Evolutionary conservation across 2,888 invertebrate genomes (phyloP), one percentile per base, ranked within the genome.

Genomic region (Stenchaetothrips biformis): DNA sequence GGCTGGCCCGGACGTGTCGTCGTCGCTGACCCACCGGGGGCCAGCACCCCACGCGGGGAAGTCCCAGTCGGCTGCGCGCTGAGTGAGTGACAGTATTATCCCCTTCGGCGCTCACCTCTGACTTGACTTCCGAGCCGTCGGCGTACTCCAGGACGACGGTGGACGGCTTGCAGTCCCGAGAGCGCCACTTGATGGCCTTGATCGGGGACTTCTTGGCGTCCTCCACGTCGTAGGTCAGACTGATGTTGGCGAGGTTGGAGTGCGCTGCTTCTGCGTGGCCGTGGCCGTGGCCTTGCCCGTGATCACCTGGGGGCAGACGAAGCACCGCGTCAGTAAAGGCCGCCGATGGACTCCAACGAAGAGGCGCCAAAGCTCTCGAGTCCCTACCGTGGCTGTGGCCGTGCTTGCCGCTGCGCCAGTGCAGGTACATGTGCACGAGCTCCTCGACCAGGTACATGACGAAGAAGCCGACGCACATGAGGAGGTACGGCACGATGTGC

Each of bases 361-460:
- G 37, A 37, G 37, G 37, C n/a, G n/a, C 4, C 37, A 4, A 37
- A 37, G 37, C 37, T 1, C 37, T 37, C 37, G 37, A 37, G 37
- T 37, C 37, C 37, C 37, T 37, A 37, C 37, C 37, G 37, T 37
- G 67, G 21, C 21, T 9, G 67, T 67, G 21, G 9, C 25, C 25
- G 25, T 21, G 21, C 25, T 21, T 21, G 67, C 25, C 21, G 67
- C 67, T 74, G 67, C 67, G 67, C 67, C 67, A 74, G 78, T 80
- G 74, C 25, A 83, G 77, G 74, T 82, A 81, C 37, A 80, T 86
- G 84, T 91, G 91, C 6, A 90, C 91, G 16, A 90, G 83, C 84
- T 91, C 91, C 84, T 92, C 92, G 62, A 91, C 88, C n/a, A 90
- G 85, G 84, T 91, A 92, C 37, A 91, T 91, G 81, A 91, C 87